A percentile compares a stretch with the other conserved stretches of the same genome.
Evolutionary conservation across 2,113 vertebrate species (phyloP).

Genomic region (Ginglymostoma cirratum): DNA sequence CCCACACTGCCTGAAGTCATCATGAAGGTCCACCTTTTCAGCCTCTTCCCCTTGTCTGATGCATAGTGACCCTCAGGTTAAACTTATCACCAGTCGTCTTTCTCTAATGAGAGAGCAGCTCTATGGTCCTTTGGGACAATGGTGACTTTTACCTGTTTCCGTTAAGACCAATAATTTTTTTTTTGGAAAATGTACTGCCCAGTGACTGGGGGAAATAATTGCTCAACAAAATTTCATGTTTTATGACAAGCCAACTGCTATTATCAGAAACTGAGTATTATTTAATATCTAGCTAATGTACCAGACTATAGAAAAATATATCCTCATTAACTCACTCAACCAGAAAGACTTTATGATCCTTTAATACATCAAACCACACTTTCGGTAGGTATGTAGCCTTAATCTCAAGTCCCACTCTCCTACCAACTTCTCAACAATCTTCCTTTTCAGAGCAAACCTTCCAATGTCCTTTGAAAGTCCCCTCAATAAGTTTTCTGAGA

Average conservation of each 20-base stretch:
- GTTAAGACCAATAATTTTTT: background rate
- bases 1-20: too few relatives aligned
- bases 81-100: too few relatives aligned
- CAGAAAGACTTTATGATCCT: background rate
- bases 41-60: too few relatives aligned
- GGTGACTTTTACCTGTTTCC: background rate
- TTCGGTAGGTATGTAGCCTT: background rate
- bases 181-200: background rate
- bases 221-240: background rate
- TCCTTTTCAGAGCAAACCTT: background rate
- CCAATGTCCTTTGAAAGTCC: background rate
- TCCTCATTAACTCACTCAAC: background rate
- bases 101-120: too few relatives aligned
- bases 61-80: too few relatives aligned
- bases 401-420: background rate
- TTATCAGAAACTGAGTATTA: too few relatives aligned
- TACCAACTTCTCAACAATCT: background rate
- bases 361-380: background rate
- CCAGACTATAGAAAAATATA: background rate
- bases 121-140: too few relatives aligned
- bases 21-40: too few relatives aligned
- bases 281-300: too few relatives aligned
- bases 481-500: too few relatives aligned
- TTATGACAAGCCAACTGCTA: background rate
- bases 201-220: background rate